These are phyloP conservation scores for Anorthoa munda DNA, from an alignment of 2,888 invertebrate genomes.

Conservation along the genomic window DNA sequence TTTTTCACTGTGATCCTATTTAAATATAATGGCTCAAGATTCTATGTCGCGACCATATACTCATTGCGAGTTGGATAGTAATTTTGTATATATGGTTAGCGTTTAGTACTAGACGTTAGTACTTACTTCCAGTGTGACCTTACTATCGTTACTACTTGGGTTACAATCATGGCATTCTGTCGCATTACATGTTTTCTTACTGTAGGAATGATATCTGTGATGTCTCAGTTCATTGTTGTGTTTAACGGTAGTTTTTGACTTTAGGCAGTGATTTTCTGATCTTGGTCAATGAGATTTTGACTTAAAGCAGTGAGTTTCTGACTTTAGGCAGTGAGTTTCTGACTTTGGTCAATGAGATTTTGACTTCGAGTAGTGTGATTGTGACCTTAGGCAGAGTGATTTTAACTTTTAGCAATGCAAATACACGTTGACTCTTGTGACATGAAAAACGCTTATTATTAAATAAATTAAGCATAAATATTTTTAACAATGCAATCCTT, in stretches of 20 bases:
- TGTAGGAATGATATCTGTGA: constrained; percentile 87
- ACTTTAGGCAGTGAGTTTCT: constrained; percentile 7
- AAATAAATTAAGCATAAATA: neutral
- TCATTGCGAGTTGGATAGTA: constrained; percentile 75
- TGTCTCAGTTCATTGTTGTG: constrained; percentile 81
- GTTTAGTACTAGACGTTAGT: constrained; percentile 83
- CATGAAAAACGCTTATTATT: constrained; percentile 14
- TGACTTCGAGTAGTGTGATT: neutral
- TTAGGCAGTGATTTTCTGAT: constrained; percentile 3
- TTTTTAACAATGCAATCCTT: constrained; percentile 25
- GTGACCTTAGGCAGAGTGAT: neutral
- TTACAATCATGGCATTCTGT: constrained; percentile 76
- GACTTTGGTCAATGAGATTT: neutral
- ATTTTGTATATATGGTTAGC: constrained; percentile 85
- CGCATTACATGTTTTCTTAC: constrained; percentile 71
- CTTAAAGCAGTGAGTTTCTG: neutral
- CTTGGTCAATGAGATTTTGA: constrained; percentile 7
- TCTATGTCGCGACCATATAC: constrained; percentile 85
- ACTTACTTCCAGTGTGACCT: constrained; percentile 90
- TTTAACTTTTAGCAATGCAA: constrained; percentile 10
- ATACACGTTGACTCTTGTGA: constrained; percentile 1
- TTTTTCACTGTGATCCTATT: constrained; percentile 91
- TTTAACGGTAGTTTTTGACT: constrained; percentile 46
- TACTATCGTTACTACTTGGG: constrained; percentile 82
- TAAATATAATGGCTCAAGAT: constrained; percentile 89